These are phyloP conservation scores for Desmophyllum pertusum DNA, from an alignment of 92 coral and sea anemone species.

Conservation along the genomic window DNA sequence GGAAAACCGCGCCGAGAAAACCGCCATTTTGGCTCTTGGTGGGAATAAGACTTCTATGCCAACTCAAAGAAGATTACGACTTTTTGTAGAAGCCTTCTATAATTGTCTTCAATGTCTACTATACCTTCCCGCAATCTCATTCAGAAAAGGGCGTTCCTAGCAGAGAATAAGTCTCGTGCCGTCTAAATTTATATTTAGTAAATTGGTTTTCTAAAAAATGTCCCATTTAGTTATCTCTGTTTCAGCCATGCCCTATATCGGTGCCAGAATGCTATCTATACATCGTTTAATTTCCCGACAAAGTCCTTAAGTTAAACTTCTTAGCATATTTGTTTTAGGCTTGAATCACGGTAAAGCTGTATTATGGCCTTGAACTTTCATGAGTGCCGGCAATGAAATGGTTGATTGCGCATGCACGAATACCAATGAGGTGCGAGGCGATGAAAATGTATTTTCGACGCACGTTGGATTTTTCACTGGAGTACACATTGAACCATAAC, in stretches of 20 bases:
- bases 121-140: neutral
- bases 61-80: neutral
- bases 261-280: neutral
- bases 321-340: neutral
- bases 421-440: neutral
- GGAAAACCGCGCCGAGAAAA: neutral
- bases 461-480: neutral
- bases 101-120: no score
- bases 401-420: neutral
- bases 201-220: slow-evolving; percentile 1
- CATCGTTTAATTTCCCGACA: neutral
- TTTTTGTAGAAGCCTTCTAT: neutral
- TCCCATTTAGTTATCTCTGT: slow-evolving; percentile 1
- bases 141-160: neutral
- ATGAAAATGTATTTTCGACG: neutral
- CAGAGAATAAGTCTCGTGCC: neutral
- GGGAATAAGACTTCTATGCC: neutral
- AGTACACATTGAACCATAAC: no score
- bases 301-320: neutral
- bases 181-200: neutral
- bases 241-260: neutral
- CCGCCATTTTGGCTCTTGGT: slow-evolving; percentile 13
- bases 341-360: slow-evolving; percentile 1
- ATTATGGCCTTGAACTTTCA: neutral
- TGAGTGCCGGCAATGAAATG: neutral